A percentile compares a stretch with the other conserved stretches of the same genome.
Conservation (phyloP, 2,113 vertebrate species). For the Odontophorus gujanensis region DNA sequence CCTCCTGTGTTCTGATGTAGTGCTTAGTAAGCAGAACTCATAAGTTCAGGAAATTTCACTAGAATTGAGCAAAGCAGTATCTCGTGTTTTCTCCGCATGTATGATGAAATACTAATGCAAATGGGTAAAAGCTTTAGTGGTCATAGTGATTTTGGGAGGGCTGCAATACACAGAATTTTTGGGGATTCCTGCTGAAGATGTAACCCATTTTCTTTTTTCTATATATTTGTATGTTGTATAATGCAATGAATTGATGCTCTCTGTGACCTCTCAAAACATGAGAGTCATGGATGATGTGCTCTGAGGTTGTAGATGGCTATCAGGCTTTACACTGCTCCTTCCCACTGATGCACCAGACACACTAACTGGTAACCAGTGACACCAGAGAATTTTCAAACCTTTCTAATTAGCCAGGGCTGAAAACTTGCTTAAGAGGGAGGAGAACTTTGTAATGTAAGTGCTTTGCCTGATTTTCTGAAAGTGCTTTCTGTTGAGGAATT, state of each 20-base stretch:
- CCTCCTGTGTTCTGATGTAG: background rate
- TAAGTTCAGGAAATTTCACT: background rate
- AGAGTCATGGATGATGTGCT: background rate
- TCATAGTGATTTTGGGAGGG: background rate
- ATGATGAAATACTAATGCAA: background rate
- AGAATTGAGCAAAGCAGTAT: background rate
- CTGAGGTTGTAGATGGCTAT: background rate
- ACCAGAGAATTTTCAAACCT: background rate
- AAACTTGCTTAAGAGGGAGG: background rate
- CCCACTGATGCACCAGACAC: background rate
- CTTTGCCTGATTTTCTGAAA: background rate
- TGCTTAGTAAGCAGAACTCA: background rate
- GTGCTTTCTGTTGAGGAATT: background rate
- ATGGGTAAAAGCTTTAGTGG: background rate
- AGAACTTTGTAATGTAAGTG: background rate
- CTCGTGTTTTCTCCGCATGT: background rate
- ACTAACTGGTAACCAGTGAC: background rate
- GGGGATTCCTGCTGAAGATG: background rate
- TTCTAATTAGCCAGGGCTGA: background rate
- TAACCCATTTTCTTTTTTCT: background rate
- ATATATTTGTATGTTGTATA: accelerated
- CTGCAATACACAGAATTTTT: background rate
- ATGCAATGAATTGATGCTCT: background rate
- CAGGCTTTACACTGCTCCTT: background rate
- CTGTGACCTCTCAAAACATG: background rate